Conservation (phyloP, 2,797 vertebrate genomes). For the Lerista edwardsae region DNA sequence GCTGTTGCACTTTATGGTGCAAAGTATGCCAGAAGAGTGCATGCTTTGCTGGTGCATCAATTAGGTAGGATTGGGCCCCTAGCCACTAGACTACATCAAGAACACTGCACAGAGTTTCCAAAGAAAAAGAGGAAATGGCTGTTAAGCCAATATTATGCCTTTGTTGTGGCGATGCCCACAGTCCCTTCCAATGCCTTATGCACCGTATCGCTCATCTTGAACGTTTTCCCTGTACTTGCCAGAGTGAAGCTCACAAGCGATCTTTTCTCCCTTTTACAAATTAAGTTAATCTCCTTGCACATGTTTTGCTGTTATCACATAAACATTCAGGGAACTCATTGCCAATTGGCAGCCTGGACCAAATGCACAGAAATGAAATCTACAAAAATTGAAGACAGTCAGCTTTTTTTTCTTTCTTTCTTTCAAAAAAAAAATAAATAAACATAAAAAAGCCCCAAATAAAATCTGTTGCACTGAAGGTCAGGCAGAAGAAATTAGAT, state of each 20-base stretch:
- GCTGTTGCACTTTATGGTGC: too few relatives aligned
- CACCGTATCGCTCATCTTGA: neutral
- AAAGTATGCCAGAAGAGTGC: too few relatives aligned
- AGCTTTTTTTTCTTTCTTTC: slow-evolving; percentile 32
- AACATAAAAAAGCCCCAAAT: neutral
- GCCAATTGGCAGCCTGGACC: slow-evolving; percentile 27
- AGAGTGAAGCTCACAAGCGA: neutral
- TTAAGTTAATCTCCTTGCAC: slow-evolving; percentile 52
- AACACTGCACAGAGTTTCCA: neutral
- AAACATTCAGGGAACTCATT: slow-evolving; percentile 5
- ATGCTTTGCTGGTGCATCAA: too few relatives aligned
- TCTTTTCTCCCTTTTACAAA: slow-evolving; percentile 15
- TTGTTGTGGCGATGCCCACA: neutral
- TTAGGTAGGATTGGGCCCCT: too few relatives aligned
- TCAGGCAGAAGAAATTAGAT: slow-evolving; percentile 59
- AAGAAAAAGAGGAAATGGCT: neutral
- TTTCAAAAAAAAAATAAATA: slow-evolving; percentile 22
- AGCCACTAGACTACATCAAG: too few relatives aligned
- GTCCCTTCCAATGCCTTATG: neutral
- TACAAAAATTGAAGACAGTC: slow-evolving; percentile 34
- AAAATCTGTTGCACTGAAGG: slow-evolving; percentile 49
- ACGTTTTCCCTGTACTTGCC: neutral
- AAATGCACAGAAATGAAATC: slow-evolving; percentile 36
- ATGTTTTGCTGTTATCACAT: slow-evolving; percentile 37
- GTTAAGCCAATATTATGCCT: neutral